Evolutionary conservation across 2,888 invertebrate genomes (phyloP), one percentile per base, ranked within the genome.

Genomic region (Anthoptus insignis): DNA sequence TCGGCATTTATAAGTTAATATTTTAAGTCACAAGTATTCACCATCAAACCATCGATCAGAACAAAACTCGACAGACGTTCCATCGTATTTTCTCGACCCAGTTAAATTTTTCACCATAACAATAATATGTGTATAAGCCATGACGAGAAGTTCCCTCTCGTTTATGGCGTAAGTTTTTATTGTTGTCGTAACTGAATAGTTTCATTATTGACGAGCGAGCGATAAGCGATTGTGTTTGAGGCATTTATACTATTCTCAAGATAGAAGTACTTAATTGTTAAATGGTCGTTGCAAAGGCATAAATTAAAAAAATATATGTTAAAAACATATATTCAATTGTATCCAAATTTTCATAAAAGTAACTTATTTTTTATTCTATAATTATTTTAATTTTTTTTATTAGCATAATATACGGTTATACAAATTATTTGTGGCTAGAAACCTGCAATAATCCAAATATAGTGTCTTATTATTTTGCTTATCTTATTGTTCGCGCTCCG

Each of bases 101-200:
- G 73, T 73, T 75, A 77, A 77, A 77, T 65, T 54, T 60, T 64
- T 37, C 50, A 59, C 63, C 77, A 72, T 76, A 71, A 75, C 78
- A 76, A 75, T 78, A 77, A 73, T 71, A 73, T 76, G 72, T 75
- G 70, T 70, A 74, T 72, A 72, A 72, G 76, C 60, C 53, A 32
- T 45, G 14, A 22, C 34, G 13, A 53, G 32, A 52, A 60, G 66
- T 60, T 61, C 42, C 59, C 57, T 54, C 60, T 68, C 68, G 70
- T 73, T 74, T 70, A 73, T 66, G 52, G 60, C 60, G 42, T 53
- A 60, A 60, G 53, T 60, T 53, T 60, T 60, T 60, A 60, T 60
- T 60, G 60, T 60, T 45, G 21, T 39, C 11, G n/a, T 39, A 42
- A 42, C 60, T 60, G 52, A 32, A 42, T 42, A 14, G 60, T 52